Evolutionary conservation across 2,888 invertebrate species (phyloP), one percentile per base, ranked within the genome.

Genomic region (Drosophila mayaguana): DNA sequence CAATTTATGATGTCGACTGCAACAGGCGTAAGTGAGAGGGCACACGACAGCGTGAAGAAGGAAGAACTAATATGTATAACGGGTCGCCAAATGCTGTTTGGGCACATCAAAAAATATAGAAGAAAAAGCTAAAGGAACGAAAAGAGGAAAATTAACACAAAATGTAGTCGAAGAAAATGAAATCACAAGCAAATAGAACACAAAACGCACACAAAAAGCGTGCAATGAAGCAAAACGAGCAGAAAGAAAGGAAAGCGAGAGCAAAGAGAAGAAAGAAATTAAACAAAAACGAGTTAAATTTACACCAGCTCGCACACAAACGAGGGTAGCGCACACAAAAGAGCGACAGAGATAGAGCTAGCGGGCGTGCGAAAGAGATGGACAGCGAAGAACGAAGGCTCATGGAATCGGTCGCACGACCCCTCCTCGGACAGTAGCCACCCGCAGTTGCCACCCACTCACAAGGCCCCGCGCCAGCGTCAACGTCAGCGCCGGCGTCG

Each of bases 151-250:
- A 20, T 3, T 8, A 38, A 14, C 34, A 36, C 9, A 53, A 53
- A 59, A 61, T 28, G 46, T 57, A 55, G 36, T 34, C 45, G 53
- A 70, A 66, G 67, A 61, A 81, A 73, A 80, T 56, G 40, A 83
- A 83, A 73, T 83, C 88, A 75, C 87, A 75, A 72, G 81, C 87
- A 80, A 83, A 83, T 75, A 86, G 75, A 83, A 81, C 75, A 73
- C 59, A 67, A 67, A 80, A 68, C 36, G 55, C 42, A 66, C 62
- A 75, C 55, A 66, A 63, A 72, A 50, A 62, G 32, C 61, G 66
- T 53, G 61, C 74, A 73, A 80, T 80, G 64, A 83, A 86, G 78
- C 61, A 67, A 73, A 76, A 64, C 73, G 53, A 32, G 40, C 18
- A 42, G 50, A 53, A 56, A 18, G 46, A 48, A 72, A 67, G 25